A percentile compares a stretch with the other conserved stretches of the same genome.
These are phyloP conservation scores for Pachypsylla venusta DNA, from an alignment of 1,140 invertebrate species.

Conservation along the genomic window DNA sequence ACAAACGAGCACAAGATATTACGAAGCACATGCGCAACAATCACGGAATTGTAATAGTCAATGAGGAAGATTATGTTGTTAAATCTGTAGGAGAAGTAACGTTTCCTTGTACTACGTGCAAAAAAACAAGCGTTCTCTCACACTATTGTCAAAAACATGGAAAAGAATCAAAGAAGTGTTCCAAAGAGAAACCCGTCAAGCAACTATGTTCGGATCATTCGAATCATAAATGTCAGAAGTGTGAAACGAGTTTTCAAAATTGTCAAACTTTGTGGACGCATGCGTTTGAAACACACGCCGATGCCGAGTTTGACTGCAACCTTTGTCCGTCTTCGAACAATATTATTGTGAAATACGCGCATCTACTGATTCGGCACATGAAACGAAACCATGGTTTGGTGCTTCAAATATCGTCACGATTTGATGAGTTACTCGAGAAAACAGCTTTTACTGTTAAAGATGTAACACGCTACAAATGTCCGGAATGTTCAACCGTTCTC, in stretches of 20 bases:
- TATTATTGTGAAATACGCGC: background rate
- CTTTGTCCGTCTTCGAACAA: background rate
- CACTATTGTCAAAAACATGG: background rate
- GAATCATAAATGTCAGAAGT: background rate
- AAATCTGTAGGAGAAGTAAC: background rate
- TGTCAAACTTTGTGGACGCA: background rate
- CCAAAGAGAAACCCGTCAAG: background rate
- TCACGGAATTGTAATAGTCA: background rate
- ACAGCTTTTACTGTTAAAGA: background rate
- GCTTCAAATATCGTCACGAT: background rate
- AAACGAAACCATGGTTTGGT: background rate
- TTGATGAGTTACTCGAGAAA: background rate
- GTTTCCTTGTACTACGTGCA: background rate
- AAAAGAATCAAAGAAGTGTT: background rate
- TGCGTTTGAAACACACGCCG: background rate
- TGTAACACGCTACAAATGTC: background rate
- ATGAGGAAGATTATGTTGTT: background rate
- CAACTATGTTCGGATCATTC: background rate
- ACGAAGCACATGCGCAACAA: background rate
- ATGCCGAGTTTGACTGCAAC: background rate
- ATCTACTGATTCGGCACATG: background rate
- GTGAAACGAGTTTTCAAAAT: background rate
- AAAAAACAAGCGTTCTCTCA: background rate
- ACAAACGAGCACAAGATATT: background rate
- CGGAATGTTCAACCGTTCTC: background rate